Conservation (phyloP, 2,797 vertebrate species). For the Periophthalmus magnuspinnatus region DNA sequence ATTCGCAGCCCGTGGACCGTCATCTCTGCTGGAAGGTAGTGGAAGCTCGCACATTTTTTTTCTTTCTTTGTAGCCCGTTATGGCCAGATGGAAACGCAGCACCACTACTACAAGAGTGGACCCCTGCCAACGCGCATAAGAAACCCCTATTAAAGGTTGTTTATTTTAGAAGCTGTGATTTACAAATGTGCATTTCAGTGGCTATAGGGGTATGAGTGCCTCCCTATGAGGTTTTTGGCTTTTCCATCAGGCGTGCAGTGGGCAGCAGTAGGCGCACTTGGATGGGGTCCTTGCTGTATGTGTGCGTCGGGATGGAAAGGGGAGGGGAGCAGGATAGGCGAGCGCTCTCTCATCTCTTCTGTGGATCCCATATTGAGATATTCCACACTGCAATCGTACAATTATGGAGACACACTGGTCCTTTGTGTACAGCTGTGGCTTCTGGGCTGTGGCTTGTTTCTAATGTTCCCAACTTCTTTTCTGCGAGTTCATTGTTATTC, state of each 20-base stretch:
- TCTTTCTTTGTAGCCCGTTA: slow-evolving; percentile 18
- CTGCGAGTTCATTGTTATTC: slow-evolving; percentile 69
- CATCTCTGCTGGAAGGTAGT: slow-evolving; percentile 58
- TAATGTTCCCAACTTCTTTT: slow-evolving; percentile 60
- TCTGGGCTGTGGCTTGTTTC: slow-evolving; percentile 45
- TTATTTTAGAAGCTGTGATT: slow-evolving; percentile 57
- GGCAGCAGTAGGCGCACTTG: slow-evolving; percentile 63
- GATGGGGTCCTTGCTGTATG: slow-evolving; percentile 71
- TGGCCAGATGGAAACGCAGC: slow-evolving; percentile 26
- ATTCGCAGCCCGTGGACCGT: slow-evolving; percentile 65
- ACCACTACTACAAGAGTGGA: slow-evolving; percentile 30
- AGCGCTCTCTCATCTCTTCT: slow-evolving; percentile 60
- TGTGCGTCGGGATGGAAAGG: slow-evolving; percentile 47
- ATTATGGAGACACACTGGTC: slow-evolving; percentile 26
- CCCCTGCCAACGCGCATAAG: slow-evolving; percentile 42
- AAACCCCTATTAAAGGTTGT: slow-evolving; percentile 60
- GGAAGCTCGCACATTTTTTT: slow-evolving; percentile 42
- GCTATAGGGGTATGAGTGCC: slow-evolving; percentile 43
- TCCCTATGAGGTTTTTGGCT: slow-evolving; percentile 42
- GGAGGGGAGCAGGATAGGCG: slow-evolving; percentile 46
- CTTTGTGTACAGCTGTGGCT: slow-evolving; percentile 32
- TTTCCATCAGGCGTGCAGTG: slow-evolving; percentile 76
- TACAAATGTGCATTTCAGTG: slow-evolving; percentile 58
- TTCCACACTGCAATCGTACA: slow-evolving; percentile 43
- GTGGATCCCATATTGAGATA: slow-evolving; percentile 62